Evolutionary conservation across 2,888 invertebrate species (phyloP), one percentile per base, ranked within the genome.

Genomic region (Sialis fuliginosa): DNA sequence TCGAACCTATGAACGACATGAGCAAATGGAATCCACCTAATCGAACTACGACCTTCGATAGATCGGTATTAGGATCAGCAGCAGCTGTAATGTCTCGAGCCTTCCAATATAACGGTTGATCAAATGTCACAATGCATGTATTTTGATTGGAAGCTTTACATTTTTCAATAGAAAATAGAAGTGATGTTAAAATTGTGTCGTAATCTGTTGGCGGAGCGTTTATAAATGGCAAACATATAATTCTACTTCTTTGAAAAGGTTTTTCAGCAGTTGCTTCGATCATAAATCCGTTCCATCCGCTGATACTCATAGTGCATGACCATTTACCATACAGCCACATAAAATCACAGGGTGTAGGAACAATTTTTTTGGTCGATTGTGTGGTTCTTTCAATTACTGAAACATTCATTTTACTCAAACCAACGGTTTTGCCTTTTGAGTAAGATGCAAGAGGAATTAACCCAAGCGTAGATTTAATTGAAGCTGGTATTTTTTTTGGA

Each of bases 41-140:
- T 41, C 57, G 37, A 4, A 55, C 49, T 6, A 52, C 44, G 8
- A 49, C 34, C 4, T 9, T 4, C 10, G n/a, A n/a, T 5, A 2
- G 2, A 40, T 12, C 2, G 10, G 10, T 10, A 8, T 7, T 8
- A 8, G 8, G 8, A 40, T 40, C 2, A 8, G 4, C 8, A 13
- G 9, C 12, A 8, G 33, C 44, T 5, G 56, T 52, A 6, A 60
- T 57, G 50, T 60, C 58, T 35, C 54, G 49, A 45, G 59, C 58
- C n/a, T 53, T 60, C 1, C 42, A 40, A 48, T 54, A 60, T 9
- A 61, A 49, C 3, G 60, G 61, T 39, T 60, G 61, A 49, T 60
- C 59, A 47, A 60, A 60, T 42, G 58, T 60, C 5, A 59, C 51
- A 7, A 59, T 50, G 48, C 56, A 57, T 5, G 48, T 47, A 44